These are phyloP conservation scores for Acheta domesticus DNA, from an alignment of 2,888 invertebrate species.

Conservation along the genomic window DNA sequence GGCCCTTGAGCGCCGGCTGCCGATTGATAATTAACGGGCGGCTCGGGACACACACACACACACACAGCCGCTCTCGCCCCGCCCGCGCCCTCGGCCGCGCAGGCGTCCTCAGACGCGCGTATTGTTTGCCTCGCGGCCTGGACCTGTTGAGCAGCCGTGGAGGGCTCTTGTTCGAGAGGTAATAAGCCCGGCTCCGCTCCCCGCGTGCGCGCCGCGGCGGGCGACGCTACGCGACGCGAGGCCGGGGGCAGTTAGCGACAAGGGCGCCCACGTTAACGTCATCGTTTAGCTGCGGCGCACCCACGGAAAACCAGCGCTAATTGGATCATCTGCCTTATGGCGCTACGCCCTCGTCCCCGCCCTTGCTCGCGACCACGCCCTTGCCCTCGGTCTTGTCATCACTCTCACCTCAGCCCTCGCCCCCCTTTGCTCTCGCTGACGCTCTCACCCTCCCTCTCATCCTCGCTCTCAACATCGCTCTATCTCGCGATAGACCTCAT, in stretches of 20 bases:
- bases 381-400: too few species aligned
- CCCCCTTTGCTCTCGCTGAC: too few species aligned
- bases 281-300: neutral
- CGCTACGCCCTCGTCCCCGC: too few species aligned
- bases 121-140: neutral
- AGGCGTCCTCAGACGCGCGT: neutral
- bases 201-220: neutral
- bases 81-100: neutral
- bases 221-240: neutral
- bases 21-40: constrained; percentile 18
- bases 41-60: neutral
- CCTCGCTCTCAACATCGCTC: too few species aligned
- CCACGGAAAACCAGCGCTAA: neutral
- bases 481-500: too few species aligned
- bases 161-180: neutral
- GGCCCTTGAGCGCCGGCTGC: neutral
- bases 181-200: neutral
- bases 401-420: too few species aligned
- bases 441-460: too few species aligned
- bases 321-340: neutral
- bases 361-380: too few species aligned
- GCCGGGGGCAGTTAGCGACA: neutral
- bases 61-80: too few species aligned
- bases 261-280: neutral
- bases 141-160: neutral